phyloP scores from a whole-genome alignment of 2,888 invertebrate genomes.

The Peribatodes rhomboidaria region DNA sequence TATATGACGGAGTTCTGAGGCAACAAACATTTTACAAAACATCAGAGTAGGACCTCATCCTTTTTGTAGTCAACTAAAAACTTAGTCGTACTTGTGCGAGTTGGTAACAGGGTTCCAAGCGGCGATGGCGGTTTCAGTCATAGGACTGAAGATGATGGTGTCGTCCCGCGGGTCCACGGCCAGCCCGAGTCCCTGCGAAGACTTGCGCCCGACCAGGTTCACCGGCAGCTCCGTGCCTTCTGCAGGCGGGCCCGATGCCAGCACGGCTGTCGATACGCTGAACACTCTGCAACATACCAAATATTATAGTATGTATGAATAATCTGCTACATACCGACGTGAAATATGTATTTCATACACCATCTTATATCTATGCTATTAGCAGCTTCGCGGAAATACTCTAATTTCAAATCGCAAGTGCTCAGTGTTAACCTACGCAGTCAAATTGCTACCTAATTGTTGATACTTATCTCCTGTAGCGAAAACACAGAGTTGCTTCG shows the following conservation, averaged over 20 bases:
- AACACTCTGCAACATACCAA: conserved; percentile 86
- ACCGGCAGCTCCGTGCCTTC: conserved; percentile 91
- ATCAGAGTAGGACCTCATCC: no score
- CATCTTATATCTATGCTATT: no score
- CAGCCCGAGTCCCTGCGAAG: conserved; percentile 93
- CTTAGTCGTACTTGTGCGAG: conserved; percentile 87
- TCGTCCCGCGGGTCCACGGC: conserved; percentile 91
- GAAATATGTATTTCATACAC: no score
- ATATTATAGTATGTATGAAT: neutral
- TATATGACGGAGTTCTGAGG: no score
- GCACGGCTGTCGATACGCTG: conserved; percentile 91
- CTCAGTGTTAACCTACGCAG: no score
- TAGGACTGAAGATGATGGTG: conserved; percentile 91
- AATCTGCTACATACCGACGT: neutral
- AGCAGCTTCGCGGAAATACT: no score
- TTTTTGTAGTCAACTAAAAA: neutral
- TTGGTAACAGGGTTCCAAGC: conserved; percentile 92
- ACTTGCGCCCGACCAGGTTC: conserved; percentile 92
- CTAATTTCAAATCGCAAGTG: no score
- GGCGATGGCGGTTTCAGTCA: conserved; percentile 93
- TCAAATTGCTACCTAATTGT: no score
- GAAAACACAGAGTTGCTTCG: no score
- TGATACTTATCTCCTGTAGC: no score
- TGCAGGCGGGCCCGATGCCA: conserved; percentile 91
- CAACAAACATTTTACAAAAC: no score